These are phyloP conservation scores for Calcarius lapponicus DNA, from an alignment of 2,797 vertebrate species.

Conservation along the genomic window DNA sequence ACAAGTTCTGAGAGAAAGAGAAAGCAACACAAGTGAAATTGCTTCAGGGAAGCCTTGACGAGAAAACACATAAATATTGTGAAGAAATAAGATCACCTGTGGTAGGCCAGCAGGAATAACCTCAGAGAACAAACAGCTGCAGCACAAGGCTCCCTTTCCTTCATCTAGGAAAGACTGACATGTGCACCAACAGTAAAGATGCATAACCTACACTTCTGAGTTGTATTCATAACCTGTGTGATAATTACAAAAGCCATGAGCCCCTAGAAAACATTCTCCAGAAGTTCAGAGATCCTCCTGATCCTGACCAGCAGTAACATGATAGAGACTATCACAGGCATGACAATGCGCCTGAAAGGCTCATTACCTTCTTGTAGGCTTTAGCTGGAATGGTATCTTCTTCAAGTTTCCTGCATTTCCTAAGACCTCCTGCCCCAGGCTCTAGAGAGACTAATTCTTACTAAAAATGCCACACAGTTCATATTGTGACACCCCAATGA, in stretches of 20 bases:
- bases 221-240: not conserved
- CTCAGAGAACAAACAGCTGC: not conserved
- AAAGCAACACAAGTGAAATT: not conserved
- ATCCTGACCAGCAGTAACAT: not conserved
- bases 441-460: conserved; percentile 21
- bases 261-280: not conserved
- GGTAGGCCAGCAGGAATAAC: not conserved
- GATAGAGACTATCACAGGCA: not conserved
- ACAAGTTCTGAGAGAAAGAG: not conserved
- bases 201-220: not conserved
- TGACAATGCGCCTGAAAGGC: not conserved
- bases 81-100: not conserved
- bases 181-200: not conserved
- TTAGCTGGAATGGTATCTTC: not conserved
- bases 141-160: not conserved
- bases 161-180: not conserved
- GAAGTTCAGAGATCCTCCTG: not conserved
- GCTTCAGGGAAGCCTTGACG: not conserved
- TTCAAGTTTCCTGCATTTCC: conserved; percentile 6
- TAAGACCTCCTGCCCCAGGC: not conserved
- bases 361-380: not conserved
- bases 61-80: not conserved
- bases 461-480: conserved; percentile 40
- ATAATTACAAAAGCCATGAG: not conserved
- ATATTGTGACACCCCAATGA: conserved; percentile 41